These are phyloP conservation scores for Tachypleus tridentatus DNA, from an alignment of 1,140 invertebrate genomes.

Conservation along the genomic window DNA sequence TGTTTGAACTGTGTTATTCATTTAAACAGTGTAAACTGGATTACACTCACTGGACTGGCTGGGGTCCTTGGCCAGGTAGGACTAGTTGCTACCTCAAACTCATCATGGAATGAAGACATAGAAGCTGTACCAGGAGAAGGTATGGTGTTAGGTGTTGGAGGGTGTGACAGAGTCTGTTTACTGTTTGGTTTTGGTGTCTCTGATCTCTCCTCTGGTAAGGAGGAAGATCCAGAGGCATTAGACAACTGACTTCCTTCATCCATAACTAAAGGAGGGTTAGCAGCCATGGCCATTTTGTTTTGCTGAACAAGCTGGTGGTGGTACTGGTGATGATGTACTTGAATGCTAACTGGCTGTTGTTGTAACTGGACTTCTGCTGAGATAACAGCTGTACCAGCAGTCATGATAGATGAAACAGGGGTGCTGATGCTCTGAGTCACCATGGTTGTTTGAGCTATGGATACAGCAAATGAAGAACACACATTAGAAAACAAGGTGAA, in stretches of 20 bases:
- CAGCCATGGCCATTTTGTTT: constrained; percentile 13
- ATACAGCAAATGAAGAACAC: too few species aligned
- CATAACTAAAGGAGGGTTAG: constrained; percentile 21
- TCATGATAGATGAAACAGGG: neutral
- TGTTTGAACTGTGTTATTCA: constrained; percentile 27
- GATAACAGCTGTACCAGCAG: too few species aligned
- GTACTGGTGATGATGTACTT: constrained; percentile 19
- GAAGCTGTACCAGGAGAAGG: constrained; percentile 63
- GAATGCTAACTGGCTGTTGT: too few species aligned
- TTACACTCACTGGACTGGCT: constrained; percentile 65
- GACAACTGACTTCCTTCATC: constrained; percentile 27
- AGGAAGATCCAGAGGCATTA: constrained; percentile 24
- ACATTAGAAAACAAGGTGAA: too few species aligned
- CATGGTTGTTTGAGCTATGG: too few species aligned
- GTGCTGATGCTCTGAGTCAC: constrained; percentile 30
- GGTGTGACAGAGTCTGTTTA: constrained; percentile 37
- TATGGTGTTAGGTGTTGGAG: constrained; percentile 53
- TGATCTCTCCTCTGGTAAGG: constrained; percentile 22
- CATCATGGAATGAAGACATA: constrained; percentile 70
- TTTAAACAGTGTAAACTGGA: constrained; percentile 2
- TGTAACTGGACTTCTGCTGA: too few species aligned
- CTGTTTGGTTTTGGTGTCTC: constrained; percentile 16
- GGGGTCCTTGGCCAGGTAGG: constrained; percentile 63
- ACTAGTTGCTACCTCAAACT: constrained; percentile 73
- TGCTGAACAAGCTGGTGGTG: constrained; percentile 26